Base-by-base conservation (phyloP, 2,113 vertebrate species). In the Daphoenositta chrysoptera region DNA sequence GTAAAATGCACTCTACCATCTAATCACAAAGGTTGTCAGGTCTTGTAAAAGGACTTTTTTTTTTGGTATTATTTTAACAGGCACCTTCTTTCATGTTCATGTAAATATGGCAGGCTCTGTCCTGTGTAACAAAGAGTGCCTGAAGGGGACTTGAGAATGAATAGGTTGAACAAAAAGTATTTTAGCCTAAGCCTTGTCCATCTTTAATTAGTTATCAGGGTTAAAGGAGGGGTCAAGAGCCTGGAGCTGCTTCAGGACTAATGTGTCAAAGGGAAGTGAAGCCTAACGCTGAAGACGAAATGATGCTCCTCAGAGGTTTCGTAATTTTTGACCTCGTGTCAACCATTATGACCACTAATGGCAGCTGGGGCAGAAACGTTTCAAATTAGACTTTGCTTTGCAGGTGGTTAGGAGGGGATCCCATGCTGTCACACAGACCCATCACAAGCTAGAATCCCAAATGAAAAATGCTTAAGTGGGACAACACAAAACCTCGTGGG, bases 191-290 rank as follows among this genome's bases (percentile, higher is more conserved):
- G 95, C 89, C 96, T 97, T 97, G 97, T 98, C 97, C 97, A 97
- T 95, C 98, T 98, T 98, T 98, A 98, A 98, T 98, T 98, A 98
- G 97, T 97, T 97, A 97, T 77, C 78, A 93, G 89, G 97, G 98
- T 98, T 98, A 98, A 97, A 97, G 90, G 47, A 90, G 92, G 88
- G 98, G 97, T 98, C 97, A 98, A 85, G 48, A 94, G 97, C 98
- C 97, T 92, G 87, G 86, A 96, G 98, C 95, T 96, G 76, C 92
- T 96, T 94, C 93, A 91, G 80, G 95, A 97, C 90, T 95, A 94
- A 98, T 97, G 96, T 98, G 96, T 97, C 97, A 97, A 97, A 93
- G 94, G 96, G 95, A 98, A 97, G 96, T 56, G 93, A 97, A 95
- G 94, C 87, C 96, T 96, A 96, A 89, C 81, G 33, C 84, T 92